These are phyloP conservation scores for Campaea margaritaria DNA, from an alignment of 2,888 invertebrate genomes.

Conservation along the genomic window DNA sequence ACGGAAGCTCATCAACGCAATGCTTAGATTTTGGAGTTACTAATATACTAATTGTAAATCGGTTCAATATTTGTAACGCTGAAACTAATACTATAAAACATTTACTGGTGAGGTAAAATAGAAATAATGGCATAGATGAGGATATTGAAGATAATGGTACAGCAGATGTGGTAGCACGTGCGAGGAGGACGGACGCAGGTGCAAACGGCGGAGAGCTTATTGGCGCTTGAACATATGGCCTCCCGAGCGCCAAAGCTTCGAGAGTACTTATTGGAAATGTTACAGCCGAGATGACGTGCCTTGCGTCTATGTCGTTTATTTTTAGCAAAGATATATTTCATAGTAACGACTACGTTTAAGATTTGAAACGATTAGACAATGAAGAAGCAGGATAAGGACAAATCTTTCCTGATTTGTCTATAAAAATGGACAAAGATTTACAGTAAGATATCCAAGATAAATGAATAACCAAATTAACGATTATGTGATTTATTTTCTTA, in stretches of 20 bases:
- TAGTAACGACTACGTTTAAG: too few relatives aligned
- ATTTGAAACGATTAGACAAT: too few relatives aligned
- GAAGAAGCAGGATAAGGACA: too few relatives aligned
- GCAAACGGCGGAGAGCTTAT: constrained; percentile 63
- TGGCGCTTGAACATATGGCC: constrained; percentile 68
- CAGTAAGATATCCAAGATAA: too few relatives aligned
- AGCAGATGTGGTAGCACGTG: constrained; percentile 69
- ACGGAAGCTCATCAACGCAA: not conserved
- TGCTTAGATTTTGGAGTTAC: not conserved
- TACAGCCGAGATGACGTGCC: not conserved
- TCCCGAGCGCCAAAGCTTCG: constrained; percentile 47
- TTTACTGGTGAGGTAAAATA: not conserved
- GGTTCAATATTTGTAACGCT: not conserved
- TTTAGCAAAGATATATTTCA: constrained; percentile 6
- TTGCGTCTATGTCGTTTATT: not conserved
- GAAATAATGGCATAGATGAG: constrained; percentile 26
- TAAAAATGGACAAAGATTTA: too few relatives aligned
- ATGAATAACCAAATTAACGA: too few relatives aligned
- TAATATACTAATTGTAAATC: not conserved
- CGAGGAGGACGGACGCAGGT: constrained; percentile 82
- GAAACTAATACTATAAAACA: not conserved
- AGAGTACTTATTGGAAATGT: constrained; percentile 38
- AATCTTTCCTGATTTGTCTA: too few relatives aligned
- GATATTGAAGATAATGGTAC: constrained; percentile 36
- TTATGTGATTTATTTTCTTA: too few relatives aligned